These are phyloP conservation scores for Aspidapion aeneum DNA, from an alignment of 2,888 invertebrate genomes.

Conservation along the genomic window DNA sequence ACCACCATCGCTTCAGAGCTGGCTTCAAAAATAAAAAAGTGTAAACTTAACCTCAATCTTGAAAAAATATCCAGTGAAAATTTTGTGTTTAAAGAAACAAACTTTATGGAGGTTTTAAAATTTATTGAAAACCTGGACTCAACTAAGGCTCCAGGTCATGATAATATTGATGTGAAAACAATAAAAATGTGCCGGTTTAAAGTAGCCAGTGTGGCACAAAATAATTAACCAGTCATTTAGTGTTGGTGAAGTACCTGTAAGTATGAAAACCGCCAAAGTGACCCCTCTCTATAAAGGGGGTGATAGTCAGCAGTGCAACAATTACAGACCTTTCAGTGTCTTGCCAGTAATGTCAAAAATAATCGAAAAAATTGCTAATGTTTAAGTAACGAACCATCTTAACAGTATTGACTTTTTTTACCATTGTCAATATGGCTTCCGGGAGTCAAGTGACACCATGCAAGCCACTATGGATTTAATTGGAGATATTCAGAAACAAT, in stretches of 20 bases:
- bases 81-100: too few species aligned
- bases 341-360: too few species aligned
- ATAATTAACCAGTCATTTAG: too few species aligned
- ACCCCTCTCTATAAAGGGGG: neutral
- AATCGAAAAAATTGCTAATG: too few species aligned
- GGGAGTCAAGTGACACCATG: neutral
- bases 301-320: neutral
- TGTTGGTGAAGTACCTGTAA: too few species aligned
- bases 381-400: too few species aligned
- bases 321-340: slow-evolving; percentile 1
- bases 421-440: neutral
- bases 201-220: neutral
- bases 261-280: neutral
- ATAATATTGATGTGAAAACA: slow-evolving; percentile 3
- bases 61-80: too few species aligned
- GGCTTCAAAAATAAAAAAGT: too few species aligned
- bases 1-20: too few species aligned
- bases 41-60: too few species aligned
- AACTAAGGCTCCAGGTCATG: neutral
- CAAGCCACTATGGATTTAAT: neutral
- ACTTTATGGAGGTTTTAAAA: too few species aligned
- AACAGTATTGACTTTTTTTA: slow-evolving; percentile 1
- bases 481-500: neutral
- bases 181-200: neutral
- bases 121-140: too few species aligned